Evolutionary conservation across 1,140 invertebrate species (phyloP).

Genomic region (Bombus consobrinus): DNA sequence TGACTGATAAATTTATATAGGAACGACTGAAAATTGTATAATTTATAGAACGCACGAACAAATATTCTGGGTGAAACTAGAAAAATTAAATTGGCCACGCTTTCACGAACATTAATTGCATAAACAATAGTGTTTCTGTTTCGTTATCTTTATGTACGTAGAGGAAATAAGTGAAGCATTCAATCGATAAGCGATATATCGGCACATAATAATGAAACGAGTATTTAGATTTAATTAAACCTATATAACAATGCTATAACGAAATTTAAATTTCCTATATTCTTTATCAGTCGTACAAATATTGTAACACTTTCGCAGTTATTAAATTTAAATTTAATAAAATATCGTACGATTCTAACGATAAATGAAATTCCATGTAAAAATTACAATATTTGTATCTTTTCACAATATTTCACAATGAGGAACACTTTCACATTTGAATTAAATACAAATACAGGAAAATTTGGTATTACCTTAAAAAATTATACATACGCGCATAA

Average conservation of each 20-base stretch:
- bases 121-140: neutral
- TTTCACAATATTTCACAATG: neutral
- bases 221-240: neutral
- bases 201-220: neutral
- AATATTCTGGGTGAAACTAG: neutral
- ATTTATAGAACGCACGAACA: neutral
- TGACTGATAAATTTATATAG: too few species aligned
- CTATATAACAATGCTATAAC: neutral
- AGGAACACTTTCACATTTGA: neutral
- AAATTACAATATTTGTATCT: neutral
- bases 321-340: neutral
- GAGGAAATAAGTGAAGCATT: neutral
- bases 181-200: neutral
- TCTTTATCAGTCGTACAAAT: neutral
- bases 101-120: neutral
- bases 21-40: neutral
- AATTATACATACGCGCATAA: too few species aligned
- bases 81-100: neutral
- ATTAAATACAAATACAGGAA: neutral
- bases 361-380: neutral
- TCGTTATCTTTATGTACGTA: neutral
- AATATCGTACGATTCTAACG: neutral
- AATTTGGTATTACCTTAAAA: neutral
- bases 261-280: neutral
- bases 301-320: neutral